Evolutionary conservation across 1,140 invertebrate genomes (phyloP), one percentile per base, ranked within the genome.

Genomic region (Hirudo medicinalis): DNA sequence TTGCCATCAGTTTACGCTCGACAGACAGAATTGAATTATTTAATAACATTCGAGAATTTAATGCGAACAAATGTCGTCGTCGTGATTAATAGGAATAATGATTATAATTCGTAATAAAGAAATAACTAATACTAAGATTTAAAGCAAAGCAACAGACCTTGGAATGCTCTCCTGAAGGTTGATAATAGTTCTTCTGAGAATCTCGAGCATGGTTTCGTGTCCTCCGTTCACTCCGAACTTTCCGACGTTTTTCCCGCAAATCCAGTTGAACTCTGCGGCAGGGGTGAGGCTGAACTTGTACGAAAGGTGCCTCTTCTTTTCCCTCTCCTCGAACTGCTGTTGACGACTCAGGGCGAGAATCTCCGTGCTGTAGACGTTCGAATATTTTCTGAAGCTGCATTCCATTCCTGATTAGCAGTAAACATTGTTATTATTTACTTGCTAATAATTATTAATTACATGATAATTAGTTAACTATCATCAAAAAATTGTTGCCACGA

Each of bases 241-340:
- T 20, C 29, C 29, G 57, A 63, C 57, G 29, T 63, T 32, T 17
- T 89, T 80, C 68, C 87, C 85, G 1, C 93, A 92, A 75, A 89
- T 85, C 94, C 94, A 97, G 82, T 95, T 97, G 78, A 96, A 97
- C 76, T 97, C 94, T 49, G 91, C 91, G 1, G 87, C 87, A 54
- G 88, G 87, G 0, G 93, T 94, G 6, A 97, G 83, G 22, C 90
- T 93, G 80, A 97, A 98, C 81, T 98, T 98, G 80, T 97, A 92
- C 0, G 92, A 94, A 74, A 97, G 87, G 79, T 95, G 91, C 0
- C 94, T 85, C 72, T 91, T 90, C 78, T 94, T 94, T 80, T 97
- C 94, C n/a, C 93, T 86, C 78, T 97, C 94, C 82, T 97, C 94
- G 81, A 93, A 92, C 73, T 92, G 87, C 79, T 97, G 94, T 3